A percentile compares a stretch with the other conserved stretches of the same genome.
phyloP scores from a whole-genome alignment of 2,113 vertebrate species.

The Pituophis catenifer region DNA sequence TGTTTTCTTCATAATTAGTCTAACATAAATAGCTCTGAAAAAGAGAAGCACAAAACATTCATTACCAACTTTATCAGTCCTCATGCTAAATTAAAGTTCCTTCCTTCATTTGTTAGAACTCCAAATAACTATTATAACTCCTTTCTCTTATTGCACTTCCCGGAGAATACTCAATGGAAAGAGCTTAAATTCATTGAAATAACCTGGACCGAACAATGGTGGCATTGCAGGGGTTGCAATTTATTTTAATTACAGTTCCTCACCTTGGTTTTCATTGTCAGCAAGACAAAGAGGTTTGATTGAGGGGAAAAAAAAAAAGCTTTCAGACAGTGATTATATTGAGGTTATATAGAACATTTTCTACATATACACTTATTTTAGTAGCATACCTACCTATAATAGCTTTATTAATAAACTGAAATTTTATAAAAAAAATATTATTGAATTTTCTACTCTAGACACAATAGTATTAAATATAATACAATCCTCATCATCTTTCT shows the following conservation, averaged over 20 bases:
- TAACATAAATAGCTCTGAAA: background rate
- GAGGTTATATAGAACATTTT: background rate
- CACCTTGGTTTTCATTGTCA: background rate
- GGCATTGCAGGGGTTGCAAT: background rate
- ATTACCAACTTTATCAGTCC: background rate
- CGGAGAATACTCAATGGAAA: background rate
- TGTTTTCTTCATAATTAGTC: background rate
- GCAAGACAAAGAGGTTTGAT: background rate
- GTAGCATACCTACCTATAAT: background rate
- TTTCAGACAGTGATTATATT: background rate
- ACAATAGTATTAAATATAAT: background rate
- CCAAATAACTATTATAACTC: background rate
- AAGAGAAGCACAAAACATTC: background rate
- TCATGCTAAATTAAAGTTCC: background rate
- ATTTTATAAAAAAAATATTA: background rate
- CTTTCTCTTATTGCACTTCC: background rate
- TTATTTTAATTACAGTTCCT: background rate
- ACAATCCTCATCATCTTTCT: background rate
- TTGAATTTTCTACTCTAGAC: background rate
- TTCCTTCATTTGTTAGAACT: background rate
- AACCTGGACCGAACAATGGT: background rate
- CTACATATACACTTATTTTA: background rate
- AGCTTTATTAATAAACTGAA: background rate
- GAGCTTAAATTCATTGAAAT: background rate
- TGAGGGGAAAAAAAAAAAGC: rapidly evolving